Percentiles rank a stretch among this genome's conserved stretches.
Conservation (phyloP, 2,797 vertebrate species). For the Schizopygopsis malacanthus region DNA sequence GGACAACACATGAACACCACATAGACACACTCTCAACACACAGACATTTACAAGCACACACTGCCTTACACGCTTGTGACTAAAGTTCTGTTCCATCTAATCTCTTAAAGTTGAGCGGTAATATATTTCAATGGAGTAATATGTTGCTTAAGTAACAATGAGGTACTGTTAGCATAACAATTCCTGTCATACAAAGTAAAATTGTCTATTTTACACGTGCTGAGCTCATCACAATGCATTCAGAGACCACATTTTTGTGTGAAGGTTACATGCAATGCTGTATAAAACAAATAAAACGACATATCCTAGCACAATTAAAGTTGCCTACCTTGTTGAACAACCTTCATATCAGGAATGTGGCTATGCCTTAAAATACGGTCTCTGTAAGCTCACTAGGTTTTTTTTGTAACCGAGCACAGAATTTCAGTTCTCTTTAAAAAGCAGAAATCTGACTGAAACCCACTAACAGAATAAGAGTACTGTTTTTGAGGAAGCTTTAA, state of each 20-base stretch:
- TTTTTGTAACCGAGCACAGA: not conserved
- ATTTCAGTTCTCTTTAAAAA: constrained; percentile 46
- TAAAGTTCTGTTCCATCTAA: not conserved
- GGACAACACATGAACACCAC: constrained; percentile 1
- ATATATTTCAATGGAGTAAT: not conserved
- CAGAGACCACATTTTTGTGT: not conserved
- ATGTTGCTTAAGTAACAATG: not conserved
- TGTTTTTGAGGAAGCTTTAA: constrained; percentile 11
- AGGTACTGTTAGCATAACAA: not conserved
- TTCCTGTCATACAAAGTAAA: not conserved
- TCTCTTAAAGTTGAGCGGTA: not conserved
- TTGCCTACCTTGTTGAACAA: not conserved
- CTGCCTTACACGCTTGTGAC: not conserved
- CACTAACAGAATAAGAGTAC: not conserved
- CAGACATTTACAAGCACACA: constrained; percentile 1
- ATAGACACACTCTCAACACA: constrained; percentile 7
- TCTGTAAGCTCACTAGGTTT: not conserved
- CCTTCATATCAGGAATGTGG: not conserved
- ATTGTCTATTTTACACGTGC: not conserved
- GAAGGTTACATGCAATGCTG: not conserved
- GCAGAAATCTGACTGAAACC: constrained; percentile 16
- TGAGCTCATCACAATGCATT: not conserved
- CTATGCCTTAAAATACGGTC: not conserved
- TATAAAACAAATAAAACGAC: not conserved
- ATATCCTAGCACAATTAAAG: not conserved